Evolutionary conservation across 2,797 vertebrate species (phyloP), one percentile per base, ranked within the genome.

Genomic region (Pipistrellus pipistrellus): DNA sequence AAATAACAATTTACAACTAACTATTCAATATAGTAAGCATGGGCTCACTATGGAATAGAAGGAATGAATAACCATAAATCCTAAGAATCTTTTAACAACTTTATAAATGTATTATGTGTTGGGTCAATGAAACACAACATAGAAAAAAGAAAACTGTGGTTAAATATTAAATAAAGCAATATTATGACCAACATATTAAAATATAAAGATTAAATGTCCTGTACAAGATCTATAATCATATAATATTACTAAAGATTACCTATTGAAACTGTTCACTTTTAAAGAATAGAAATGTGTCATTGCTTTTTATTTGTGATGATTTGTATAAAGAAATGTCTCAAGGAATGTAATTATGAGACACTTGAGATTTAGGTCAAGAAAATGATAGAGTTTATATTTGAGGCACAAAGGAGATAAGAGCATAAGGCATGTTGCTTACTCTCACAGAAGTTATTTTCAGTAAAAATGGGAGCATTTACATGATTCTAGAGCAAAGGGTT

Each of bases 391-490:
- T 81, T 66, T 76, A 17, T 85, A 38, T 69, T 82, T 68, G 76
- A 83, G 38, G 9, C 25, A 69, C 44, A 90, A 68, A 90, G 41
- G 27, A 59, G 14, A 75, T 51, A 46, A 82, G 41, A 84, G 30
- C 30, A 85, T 44, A 38, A 44, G 27, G 10, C 23, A 25, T 35
- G 23, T 91, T 85, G 53, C 10, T 81, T 87, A 25, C 9, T 93
- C n/a, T 38, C 30, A 86, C 68, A 82, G 51, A 84, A 86, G 25
- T 85, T 88, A 88, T 64, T 94, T 87, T 92, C 69, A 57, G 53
- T 84, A 53, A 1, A 25, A 46, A 81, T 80, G 3, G 46, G 17
- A 92, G 15, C 66, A 57, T 75, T 81, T 85, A 66, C 0, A 0
- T 82, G 48, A 73, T 78, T 88, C 15, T 94, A 75, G 21, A 92